Evolutionary conservation across 2,113 vertebrate species (phyloP).

Genomic region (Istiophorus platypterus): DNA sequence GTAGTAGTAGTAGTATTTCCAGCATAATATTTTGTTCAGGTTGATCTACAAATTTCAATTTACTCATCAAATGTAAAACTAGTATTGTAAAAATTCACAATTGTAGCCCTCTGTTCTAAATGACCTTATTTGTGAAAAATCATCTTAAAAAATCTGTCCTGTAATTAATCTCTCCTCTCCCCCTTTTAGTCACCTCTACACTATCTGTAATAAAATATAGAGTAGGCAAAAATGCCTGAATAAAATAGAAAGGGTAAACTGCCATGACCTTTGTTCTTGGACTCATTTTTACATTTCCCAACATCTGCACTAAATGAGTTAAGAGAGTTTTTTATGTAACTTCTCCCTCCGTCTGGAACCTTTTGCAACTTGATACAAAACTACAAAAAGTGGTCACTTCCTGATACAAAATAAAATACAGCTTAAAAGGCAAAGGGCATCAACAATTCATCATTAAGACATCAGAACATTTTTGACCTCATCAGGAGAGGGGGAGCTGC

Average conservation of each 20-base stretch:
- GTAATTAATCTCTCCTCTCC: not conserved
- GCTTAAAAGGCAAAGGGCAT: not conserved
- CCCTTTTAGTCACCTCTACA: not conserved
- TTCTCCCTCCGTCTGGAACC: not conserved
- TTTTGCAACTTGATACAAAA: not conserved
- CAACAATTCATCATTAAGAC: not conserved
- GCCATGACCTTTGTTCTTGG: not conserved
- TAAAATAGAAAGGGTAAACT: not conserved
- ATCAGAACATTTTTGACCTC: not conserved
- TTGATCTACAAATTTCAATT: too few species aligned
- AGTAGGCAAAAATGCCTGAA: not conserved
- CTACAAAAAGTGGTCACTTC: not conserved
- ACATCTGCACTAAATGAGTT: not conserved
- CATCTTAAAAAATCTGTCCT: not conserved
- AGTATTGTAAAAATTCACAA: too few species aligned
- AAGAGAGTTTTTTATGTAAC: not conserved
- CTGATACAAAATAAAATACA: not conserved
- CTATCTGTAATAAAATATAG: not conserved
- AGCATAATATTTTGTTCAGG: too few species aligned
- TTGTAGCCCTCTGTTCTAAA: too few species aligned
- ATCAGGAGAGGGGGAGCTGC: not conserved
- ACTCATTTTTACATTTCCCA: not conserved
- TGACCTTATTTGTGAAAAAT: not conserved
- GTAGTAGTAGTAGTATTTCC: too few species aligned
- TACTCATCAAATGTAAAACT: too few species aligned